Percentiles rank a stretch among this genome's conserved stretches.
Evolutionary conservation across 2,113 vertebrate species (phyloP).

Genomic region (Lepus europaeus): DNA sequence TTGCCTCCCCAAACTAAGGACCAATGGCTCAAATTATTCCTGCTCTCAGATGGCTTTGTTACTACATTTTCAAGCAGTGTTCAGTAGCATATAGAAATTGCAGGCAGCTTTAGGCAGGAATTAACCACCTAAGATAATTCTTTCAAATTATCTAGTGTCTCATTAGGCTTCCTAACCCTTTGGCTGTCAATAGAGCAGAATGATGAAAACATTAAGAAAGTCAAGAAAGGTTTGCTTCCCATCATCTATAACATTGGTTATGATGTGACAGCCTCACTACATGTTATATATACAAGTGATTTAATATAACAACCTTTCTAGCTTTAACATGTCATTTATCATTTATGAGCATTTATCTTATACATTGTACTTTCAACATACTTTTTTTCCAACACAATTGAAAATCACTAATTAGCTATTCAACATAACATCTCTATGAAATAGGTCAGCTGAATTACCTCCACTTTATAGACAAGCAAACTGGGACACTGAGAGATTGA

Average conservation of each 20-base stretch:
- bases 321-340: neutral
- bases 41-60: neutral
- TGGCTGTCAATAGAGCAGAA: neutral
- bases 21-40: neutral
- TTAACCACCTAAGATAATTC: neutral
- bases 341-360: conserved; percentile 51
- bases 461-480: conserved; percentile 36
- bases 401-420: conserved; percentile 62
- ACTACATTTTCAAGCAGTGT: neutral
- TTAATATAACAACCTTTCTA: neutral
- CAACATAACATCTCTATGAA: conserved; percentile 38
- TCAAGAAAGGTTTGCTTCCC: neutral
- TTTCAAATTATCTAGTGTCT: neutral
- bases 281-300: conserved; percentile 49
- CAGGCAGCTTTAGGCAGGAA: neutral
- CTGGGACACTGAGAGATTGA: neutral
- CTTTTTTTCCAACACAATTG: neutral
- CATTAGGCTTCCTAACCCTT: neutral
- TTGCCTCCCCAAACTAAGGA: neutral
- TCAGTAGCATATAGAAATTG: neutral
- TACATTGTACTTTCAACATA: neutral
- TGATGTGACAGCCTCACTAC: neutral
- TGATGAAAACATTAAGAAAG: neutral
- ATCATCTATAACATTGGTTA: neutral
- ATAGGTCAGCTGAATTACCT: conserved; percentile 41